A percentile compares a stretch with the other conserved stretches of the same genome.
These are phyloP conservation scores for Drosophila suboccidentalis DNA, from an alignment of 2,888 invertebrate genomes.

Conservation along the genomic window DNA sequence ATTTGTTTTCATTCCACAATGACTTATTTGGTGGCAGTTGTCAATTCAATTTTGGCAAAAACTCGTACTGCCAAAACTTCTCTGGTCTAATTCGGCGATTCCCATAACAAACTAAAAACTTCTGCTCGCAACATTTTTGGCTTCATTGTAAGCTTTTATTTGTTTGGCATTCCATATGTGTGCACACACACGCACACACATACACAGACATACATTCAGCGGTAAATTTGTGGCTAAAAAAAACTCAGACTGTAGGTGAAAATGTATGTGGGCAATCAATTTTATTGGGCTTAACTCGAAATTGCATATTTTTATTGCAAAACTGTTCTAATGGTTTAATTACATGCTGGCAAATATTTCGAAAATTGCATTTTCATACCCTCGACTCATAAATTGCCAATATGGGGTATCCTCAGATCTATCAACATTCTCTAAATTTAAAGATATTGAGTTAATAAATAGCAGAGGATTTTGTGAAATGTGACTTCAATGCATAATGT, in stretches of 20 bases:
- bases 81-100: slow-evolving; percentile 49
- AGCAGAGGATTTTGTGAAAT: neutral
- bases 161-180: neutral
- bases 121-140: slow-evolving; percentile 26
- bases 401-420: neutral
- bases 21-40: neutral
- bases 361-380: slow-evolving; percentile 3
- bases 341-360: neutral
- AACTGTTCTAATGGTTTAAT: slow-evolving; percentile 3
- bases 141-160: neutral
- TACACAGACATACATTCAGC: neutral
- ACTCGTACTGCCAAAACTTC: neutral
- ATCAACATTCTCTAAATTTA: neutral
- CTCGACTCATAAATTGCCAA: neutral
- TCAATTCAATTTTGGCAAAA: neutral
- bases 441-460: neutral
- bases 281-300: slow-evolving; percentile 3
- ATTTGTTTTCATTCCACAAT: neutral
- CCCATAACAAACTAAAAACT: slow-evolving; percentile 49
- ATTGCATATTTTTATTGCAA: slow-evolving; percentile 7
- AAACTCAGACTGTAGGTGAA: neutral
- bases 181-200: neutral
- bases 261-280: slow-evolving; percentile 37
- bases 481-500: no score
- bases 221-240: slow-evolving; percentile 2